Base-by-base conservation (phyloP, 2,888 invertebrate genomes). In the Oxyscelio sp. region DNA sequence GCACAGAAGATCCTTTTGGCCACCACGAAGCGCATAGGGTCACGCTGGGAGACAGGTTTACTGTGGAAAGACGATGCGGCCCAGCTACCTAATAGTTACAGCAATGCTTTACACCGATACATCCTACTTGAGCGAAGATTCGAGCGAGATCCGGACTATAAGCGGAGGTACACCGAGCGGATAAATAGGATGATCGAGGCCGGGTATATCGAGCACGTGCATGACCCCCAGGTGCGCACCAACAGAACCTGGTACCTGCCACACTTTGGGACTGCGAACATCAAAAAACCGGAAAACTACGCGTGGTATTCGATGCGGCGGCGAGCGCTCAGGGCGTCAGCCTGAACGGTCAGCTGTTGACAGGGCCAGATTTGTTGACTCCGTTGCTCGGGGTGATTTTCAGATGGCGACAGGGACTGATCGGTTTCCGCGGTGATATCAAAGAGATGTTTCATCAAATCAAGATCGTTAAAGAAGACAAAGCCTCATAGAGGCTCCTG, bases 401-500 rank as follows among this genome's bases (percentile, higher is more conserved):
- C 48, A 88, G 90, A 1, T 94, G 94, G 66, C 73, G 93, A 31
- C 89, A 91, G 79, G 83, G 89, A 24, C 84, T 63, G 31, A 66
- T 92, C 1, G 93, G 90, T 0, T 87, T 94, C 77, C 45, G 87
- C 87, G 71, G 90, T 0, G 92, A 92, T 56, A 89, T 92, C 0
- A 82, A 73, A n/a, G 90, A 92, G 54, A 92, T 92, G 91, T 92
- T 91, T 43, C 90, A 2, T 3, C 40, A 40, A n/a, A 5, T 40
- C 0, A 40, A 40, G n/a, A 40, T 40, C 1, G 1, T 1, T 3
- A 1, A 1, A 1, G n/a, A n/a, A n/a, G 40, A 40, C 8, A 2
- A 40, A n/a, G n/a, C 13, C 40, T 2, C 85, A 0, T 88, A 89
- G 68, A 21, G 87, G 13, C 87, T 88, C 74, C 43, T 87, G 19